Evolutionary conservation across 1,140 invertebrate genomes (phyloP).

Genomic region (Zaprionus africanus): DNA sequence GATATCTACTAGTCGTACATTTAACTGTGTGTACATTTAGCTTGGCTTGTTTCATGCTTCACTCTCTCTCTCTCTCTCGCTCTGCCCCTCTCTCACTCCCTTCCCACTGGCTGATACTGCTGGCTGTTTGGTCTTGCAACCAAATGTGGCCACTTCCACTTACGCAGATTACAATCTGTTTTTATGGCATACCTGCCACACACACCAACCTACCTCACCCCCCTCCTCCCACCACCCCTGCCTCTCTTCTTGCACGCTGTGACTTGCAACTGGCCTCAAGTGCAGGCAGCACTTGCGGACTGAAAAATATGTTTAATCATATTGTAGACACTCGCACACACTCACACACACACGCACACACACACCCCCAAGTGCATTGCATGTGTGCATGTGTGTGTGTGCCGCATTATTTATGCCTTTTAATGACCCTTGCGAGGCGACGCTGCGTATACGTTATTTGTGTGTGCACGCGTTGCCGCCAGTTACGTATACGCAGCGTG

Average conservation of each 20-base stretch:
- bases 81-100: conserved; percentile 3
- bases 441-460: conserved; percentile 33
- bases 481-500: conserved; percentile 39
- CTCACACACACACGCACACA: conserved; percentile 14
- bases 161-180: conserved; percentile 75
- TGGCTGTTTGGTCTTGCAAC: conserved; percentile 37
- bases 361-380: not conserved
- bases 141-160: conserved; percentile 72
- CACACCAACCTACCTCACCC: not conserved
- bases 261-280: conserved; percentile 27
- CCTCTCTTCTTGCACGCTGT: not conserved
- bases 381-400: conserved; percentile 15
- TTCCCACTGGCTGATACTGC: conserved; percentile 22
- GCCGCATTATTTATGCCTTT: conserved; percentile 47
- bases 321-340: conserved; percentile 31
- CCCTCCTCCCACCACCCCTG: not conserved
- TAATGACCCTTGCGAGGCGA: conserved; percentile 32
- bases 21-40: not conserved
- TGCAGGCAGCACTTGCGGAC: conserved; percentile 33
- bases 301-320: conserved; percentile 61
- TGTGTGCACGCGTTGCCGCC: not conserved
- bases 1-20: not conserved
- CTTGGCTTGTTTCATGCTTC: conserved; percentile 30
- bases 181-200: conserved; percentile 56
- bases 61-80: not conserved